Evolutionary conservation across 2,113 vertebrate genomes (phyloP), one percentile per base, ranked within the genome.

Genomic region (Sakesphorus luctuosus): DNA sequence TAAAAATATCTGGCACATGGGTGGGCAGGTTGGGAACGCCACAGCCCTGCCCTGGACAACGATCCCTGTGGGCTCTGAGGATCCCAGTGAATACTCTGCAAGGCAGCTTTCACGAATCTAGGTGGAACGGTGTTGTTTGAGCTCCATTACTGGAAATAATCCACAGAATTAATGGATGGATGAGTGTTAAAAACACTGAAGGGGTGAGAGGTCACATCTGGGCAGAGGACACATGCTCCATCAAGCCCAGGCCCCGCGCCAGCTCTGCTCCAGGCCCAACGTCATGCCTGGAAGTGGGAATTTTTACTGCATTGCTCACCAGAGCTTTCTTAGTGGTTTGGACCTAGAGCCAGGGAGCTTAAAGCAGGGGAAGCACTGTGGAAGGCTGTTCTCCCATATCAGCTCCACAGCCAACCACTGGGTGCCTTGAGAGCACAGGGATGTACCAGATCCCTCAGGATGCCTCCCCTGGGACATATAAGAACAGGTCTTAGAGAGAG

Each of bases 391-490:
- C 16, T 74, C 53, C 29, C 1, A 0, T 52, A 40, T 76, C 29
- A 23, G 5, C 31, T 53, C 55, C 7, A 9, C 26, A 3, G 2
- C 29, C 15, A 44, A 20, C 35, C 58, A 2, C 0, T 0, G 1
- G 7, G 26, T 7, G 52, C 58, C 67, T 17, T 52, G 14, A 69
- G 55, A 58, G 73, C 68, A 25, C 4, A 5, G 52, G 0, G 20
- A 21, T 11, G n/a, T 0, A 0, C 50, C 3, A 19, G 19, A 23
- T 18, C 31, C 2, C 71, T 19, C 0, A 1, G 38, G 89, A 61
- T 52, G 55, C 49, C 62, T 80, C 62, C 77, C 69, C 2, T 18
- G 14, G 35, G 49, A 59, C 13, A 1, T 0, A 40, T 49, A 43
- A 46, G 44, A 67, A 74, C 71, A 72, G 46, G 35, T 29, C 31